Percentiles rank a stretch among this genome's conserved stretches.
These are phyloP conservation scores for Polypterus senegalus DNA, from an alignment of 2,113 vertebrate genomes.

Conservation along the genomic window DNA sequence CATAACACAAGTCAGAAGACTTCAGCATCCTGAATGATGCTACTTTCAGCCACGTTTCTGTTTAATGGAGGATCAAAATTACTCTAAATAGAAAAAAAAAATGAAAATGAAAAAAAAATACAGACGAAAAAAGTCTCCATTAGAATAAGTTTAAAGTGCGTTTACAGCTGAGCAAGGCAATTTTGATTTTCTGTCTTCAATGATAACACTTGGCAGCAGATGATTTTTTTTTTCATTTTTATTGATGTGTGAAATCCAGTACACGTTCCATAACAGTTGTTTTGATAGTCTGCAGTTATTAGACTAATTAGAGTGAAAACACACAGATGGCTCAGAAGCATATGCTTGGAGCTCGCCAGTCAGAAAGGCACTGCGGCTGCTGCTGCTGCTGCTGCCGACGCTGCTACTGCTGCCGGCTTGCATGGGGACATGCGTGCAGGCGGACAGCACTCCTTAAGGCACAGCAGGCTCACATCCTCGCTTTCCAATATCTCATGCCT, in stretches of 20 bases:
- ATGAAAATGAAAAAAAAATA: no score
- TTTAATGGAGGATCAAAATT: no score
- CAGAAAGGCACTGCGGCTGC: constrained; percentile 55
- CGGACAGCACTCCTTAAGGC: no score
- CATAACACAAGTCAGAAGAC: no score
- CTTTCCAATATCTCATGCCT: neutral
- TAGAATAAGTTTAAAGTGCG: no score
- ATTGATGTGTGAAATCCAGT: constrained; percentile 50
- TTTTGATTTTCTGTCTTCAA: constrained; percentile 52
- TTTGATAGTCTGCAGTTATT: constrained; percentile 57
- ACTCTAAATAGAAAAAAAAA: no score
- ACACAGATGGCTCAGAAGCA: constrained; percentile 61
- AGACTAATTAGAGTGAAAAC: constrained; percentile 57
- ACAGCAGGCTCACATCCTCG: no score
- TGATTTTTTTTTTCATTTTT: constrained; percentile 11
- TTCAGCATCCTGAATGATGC: no score
- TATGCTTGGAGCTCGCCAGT: constrained; percentile 52
- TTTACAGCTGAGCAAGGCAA: constrained; percentile 7
- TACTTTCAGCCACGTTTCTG: no score
- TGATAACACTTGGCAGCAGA: constrained; percentile 17
- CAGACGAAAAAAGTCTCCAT: no score
- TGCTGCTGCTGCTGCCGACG: constrained; percentile 7
- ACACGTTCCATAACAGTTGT: constrained; percentile 52
- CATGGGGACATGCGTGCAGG: no score
- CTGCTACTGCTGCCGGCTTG: no score